These are phyloP conservation scores for Tenthredo livida DNA, from an alignment of 2,888 invertebrate genomes.

Conservation along the genomic window DNA sequence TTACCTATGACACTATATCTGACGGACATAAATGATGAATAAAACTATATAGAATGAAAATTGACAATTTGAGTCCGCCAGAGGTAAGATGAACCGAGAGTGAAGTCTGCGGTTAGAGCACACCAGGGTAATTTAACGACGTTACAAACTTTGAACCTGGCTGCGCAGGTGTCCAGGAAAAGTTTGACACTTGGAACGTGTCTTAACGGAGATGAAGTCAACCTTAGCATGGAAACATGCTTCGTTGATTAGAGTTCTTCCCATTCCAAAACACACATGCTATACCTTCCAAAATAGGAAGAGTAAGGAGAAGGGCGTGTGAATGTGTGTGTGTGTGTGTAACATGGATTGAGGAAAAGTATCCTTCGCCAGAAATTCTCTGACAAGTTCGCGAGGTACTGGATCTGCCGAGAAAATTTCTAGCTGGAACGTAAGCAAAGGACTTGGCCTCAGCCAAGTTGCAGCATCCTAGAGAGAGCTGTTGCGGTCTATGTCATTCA, in stretches of 20 bases:
- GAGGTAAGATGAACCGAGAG: constrained; percentile 12
- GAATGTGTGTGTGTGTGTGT: background rate
- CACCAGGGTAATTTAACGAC: background rate
- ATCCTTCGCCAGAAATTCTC: background rate
- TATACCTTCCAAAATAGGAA: background rate
- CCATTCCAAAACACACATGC: background rate
- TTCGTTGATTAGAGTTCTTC: constrained; percentile 21
- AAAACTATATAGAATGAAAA: background rate
- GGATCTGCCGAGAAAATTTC: background rate
- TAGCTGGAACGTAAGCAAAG: background rate
- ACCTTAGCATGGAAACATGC: constrained; percentile 18
- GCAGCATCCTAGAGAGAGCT: background rate
- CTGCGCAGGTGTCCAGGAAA: constrained; percentile 10
- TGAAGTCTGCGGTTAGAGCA: constrained; percentile 19
- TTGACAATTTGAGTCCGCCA: background rate
- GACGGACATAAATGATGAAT: background rate
- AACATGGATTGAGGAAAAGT: background rate
- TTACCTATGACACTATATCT: background rate
- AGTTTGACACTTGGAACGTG: constrained; percentile 35
- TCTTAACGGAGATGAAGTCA: constrained; percentile 34
- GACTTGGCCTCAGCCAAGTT: constrained; percentile 29
- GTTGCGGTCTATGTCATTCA: constrained; percentile 31
- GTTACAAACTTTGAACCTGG: constrained; percentile 21
- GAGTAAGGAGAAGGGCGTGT: background rate
- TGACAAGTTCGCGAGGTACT: background rate